A percentile compares a stretch with the other conserved stretches of the same genome.
Conservation (phyloP, 2,888 invertebrate genomes). For the Linnaemya vulpina region DNA sequence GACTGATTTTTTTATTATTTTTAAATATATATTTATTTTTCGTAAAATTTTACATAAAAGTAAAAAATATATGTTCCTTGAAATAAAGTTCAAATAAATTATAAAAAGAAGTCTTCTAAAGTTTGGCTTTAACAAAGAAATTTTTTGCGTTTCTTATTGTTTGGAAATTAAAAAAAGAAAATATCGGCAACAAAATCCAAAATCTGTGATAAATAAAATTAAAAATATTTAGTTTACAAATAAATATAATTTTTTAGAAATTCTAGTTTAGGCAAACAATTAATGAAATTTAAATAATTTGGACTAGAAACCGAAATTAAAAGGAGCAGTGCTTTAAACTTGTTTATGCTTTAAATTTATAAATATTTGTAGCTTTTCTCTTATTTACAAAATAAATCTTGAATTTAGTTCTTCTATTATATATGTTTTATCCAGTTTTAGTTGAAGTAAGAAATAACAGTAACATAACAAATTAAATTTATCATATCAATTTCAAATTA, state of each 20-base stretch:
- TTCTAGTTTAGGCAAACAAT: slow-evolving; percentile 67
- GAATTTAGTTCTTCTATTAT: slow-evolving; percentile 1
- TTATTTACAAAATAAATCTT: slow-evolving; percentile 3
- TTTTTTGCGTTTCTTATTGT: slow-evolving; percentile 34
- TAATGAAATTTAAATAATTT: slow-evolving; percentile 39
- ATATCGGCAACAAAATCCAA: slow-evolving; percentile 67
- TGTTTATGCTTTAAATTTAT: slow-evolving; percentile 4
- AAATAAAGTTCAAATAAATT: slow-evolving; percentile 64
- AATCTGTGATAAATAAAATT: slow-evolving; percentile 69
- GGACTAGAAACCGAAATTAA: slow-evolving; percentile 22
- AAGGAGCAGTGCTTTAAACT: slow-evolving; percentile 54
- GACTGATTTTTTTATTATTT: slow-evolving; percentile 66
- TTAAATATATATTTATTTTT: slow-evolving; percentile 29
- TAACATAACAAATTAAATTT: slow-evolving; percentile 44
- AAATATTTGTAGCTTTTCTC: slow-evolving; percentile 15
- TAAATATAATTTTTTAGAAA: slow-evolving; percentile 54
- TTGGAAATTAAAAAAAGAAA: slow-evolving; percentile 24
- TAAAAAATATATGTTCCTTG: slow-evolving; percentile 63
- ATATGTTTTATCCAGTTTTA: slow-evolving; percentile 14
- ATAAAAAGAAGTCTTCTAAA: slow-evolving; percentile 60
- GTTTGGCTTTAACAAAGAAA: slow-evolving; percentile 60
- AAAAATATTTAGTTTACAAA: slow-evolving; percentile 60
- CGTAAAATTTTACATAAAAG: slow-evolving; percentile 32
- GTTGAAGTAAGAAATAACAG: slow-evolving; percentile 22
- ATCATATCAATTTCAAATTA: slow-evolving; percentile 67